Base-by-base conservation (phyloP, 2,797 vertebrate genomes). In the Notoglanidium macrostoma region DNA sequence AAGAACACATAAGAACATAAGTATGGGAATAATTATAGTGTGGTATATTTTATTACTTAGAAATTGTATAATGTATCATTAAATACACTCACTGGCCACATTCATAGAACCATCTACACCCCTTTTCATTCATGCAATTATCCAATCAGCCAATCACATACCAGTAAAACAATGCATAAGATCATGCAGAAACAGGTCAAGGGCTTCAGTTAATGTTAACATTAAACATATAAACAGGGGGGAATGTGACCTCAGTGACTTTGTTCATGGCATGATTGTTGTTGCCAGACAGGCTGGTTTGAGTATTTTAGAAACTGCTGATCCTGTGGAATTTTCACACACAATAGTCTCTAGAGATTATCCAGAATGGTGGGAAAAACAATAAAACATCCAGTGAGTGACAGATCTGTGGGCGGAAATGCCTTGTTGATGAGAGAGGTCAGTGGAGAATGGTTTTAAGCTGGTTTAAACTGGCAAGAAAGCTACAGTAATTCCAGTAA, bases 11-110 rank as follows among this genome's bases (percentile, higher is more conserved):
- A 49, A 87, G 80, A 90, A 80, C 61, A 49, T 21, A 26, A 67
- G 73, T 78, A 88, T 92, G 90, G 87, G 85, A 92, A 79, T 87
- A 84, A 90, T 92, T 89, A 90, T 68, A 65, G 84, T 40, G 84
- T 72, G 87, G 68, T 86, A 44, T 55, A 73, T 84, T 63, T 83
- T 76, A 89, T 89, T 86, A 85, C 73, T 86, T 40, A 67, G 84
- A 87, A 88, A 83, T 73, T 44, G 57, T n/a, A 82, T 72, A 86
- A 85, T 76, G 49, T 77, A 55, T 84, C 29, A 51, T 81, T 77
- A 57, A 83, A 88, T 78, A 82, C 11, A 23, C 21, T 63, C 23
- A 26, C 23, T 15, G 12, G 7, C 35, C 57, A 81, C 35, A 12
- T 40, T 80, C 11, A 59, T 59, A 40, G 77, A 32, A 80, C 59